Conservation (phyloP, 2,797 vertebrate species). For the Anguilla megastoma region DNA sequence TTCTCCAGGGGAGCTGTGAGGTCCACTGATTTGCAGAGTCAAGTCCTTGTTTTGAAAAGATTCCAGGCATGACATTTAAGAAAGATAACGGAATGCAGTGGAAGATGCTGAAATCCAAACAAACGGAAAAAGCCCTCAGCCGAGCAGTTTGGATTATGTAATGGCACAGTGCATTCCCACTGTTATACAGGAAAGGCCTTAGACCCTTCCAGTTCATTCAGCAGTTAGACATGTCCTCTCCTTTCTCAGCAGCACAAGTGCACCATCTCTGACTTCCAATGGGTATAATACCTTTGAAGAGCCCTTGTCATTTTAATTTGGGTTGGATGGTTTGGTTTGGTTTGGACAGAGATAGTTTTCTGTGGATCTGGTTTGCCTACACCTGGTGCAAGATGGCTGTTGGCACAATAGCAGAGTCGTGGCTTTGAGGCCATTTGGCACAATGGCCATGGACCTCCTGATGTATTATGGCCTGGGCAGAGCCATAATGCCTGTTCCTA, state of each 20-base stretch:
- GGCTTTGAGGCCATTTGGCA: neutral
- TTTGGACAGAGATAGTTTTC: neutral
- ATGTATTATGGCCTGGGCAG: neutral
- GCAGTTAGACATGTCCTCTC: neutral
- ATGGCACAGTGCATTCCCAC: neutral
- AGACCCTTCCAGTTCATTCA: neutral
- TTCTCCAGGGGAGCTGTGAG: neutral
- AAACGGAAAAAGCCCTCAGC: neutral
- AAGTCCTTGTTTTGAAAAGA: neutral
- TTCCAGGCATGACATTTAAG: neutral
- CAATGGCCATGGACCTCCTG: neutral
- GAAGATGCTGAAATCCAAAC: conserved; percentile 17
- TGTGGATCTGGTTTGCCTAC: neutral
- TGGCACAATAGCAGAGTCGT: neutral
- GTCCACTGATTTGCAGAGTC: neutral
- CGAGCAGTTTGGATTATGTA: conserved; percentile 15
- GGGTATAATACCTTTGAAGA: neutral
- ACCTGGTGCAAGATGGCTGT: neutral
- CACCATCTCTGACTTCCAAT: neutral
- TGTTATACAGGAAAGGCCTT: neutral
- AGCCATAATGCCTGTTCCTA: neutral
- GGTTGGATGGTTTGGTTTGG: neutral
- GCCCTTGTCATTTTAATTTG: conserved; percentile 3
- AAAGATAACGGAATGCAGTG: neutral
- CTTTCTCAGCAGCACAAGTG: neutral